Evolutionary conservation across 2,113 vertebrate species (phyloP).

Genomic region (Syrrhaptes paradoxus): DNA sequence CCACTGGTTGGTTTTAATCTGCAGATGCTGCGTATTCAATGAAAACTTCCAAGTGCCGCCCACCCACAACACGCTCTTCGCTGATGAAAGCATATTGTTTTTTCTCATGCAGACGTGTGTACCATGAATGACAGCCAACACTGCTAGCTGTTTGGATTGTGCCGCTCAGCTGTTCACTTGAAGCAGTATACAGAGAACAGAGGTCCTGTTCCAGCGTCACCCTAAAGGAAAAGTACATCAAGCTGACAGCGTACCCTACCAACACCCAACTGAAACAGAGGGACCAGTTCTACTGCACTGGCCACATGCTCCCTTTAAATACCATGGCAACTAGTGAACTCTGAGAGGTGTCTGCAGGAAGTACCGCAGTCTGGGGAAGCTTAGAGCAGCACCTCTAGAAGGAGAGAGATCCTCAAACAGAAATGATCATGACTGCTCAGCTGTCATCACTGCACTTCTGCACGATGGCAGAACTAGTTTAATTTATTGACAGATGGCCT

Average conservation of each 20-base stretch:
- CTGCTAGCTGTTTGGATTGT: background rate
- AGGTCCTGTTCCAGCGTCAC: background rate
- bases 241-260: background rate
- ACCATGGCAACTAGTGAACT: background rate
- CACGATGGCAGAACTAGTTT: background rate
- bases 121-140: background rate
- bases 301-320: background rate
- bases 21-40: background rate
- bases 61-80: background rate
- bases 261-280: background rate
- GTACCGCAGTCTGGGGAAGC: background rate
- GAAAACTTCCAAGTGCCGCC: background rate
- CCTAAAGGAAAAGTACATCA: background rate
- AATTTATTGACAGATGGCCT: background rate
- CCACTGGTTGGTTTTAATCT: background rate
- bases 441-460: background rate
- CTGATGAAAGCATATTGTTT: background rate
- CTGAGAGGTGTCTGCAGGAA: background rate
- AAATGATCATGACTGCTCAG: background rate
- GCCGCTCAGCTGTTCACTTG: background rate
- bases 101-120: fast-evolving
- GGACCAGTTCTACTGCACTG: background rate
- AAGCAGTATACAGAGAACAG: background rate
- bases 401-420: background rate
- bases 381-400: background rate